Percentiles rank a stretch among this genome's conserved stretches.
Evolutionary conservation across 2,888 invertebrate genomes (phyloP).

Genomic region (Caenorhabditis sinica): DNA sequence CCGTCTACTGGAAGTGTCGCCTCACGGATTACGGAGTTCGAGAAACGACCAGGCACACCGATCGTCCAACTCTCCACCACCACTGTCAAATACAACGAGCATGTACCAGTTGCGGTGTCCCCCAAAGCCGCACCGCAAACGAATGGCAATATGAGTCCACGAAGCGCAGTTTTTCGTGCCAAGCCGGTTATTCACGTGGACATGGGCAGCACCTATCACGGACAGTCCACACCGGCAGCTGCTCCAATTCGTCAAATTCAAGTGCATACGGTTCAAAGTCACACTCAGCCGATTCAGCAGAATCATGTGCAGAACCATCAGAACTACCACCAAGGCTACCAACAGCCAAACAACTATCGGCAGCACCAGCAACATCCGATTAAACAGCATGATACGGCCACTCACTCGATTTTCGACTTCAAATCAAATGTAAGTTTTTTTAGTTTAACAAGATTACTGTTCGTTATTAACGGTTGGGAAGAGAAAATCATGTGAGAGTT

Average conservation of each 20-base stretch:
- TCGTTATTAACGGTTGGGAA: no score
- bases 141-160: conserved; percentile 77
- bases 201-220: conserved; percentile 65
- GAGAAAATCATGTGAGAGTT: conserved; percentile 67
- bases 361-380: conserved; percentile 32
- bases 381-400: conserved; percentile 58
- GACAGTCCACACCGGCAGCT: conserved; percentile 36
- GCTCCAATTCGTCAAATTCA: conserved; percentile 62
- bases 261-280: conserved; percentile 47
- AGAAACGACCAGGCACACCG: conserved; percentile 79
- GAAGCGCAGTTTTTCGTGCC: conserved; percentile 81
- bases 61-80: conserved; percentile 65
- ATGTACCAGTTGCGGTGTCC: conserved; percentile 59
- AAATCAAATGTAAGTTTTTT: conserved; percentile 65
- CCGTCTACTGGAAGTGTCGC: conserved; percentile 81
- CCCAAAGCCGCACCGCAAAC: conserved; percentile 54
- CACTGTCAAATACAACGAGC: conserved; percentile 62
- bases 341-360: conserved; percentile 20
- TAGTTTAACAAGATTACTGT: no score
- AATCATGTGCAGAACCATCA: not conserved
- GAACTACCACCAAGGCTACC: conserved; percentile 4
- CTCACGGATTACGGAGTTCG: conserved; percentile 80
- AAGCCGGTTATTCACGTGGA: conserved; percentile 82
- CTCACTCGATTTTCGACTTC: conserved; percentile 66
- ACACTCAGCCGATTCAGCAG: conserved; percentile 31